A percentile compares a stretch with the other conserved stretches of the same genome.
Evolutionary conservation across 2,113 vertebrate species (phyloP).

Genomic region (Puntigrus tetrazona): DNA sequence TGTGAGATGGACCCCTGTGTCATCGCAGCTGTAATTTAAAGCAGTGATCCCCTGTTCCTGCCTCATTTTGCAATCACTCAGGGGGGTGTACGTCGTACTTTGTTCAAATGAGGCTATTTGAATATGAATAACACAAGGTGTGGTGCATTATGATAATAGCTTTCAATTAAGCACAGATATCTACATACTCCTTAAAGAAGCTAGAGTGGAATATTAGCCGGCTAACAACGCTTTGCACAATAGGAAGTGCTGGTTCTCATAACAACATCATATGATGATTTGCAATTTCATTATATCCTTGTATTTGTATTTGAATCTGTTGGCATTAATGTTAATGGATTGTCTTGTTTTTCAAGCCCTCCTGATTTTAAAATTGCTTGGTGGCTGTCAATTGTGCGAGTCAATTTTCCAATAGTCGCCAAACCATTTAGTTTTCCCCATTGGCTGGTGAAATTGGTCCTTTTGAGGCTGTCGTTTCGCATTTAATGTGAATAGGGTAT

Average conservation of each 20-base stretch:
- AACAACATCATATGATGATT: slow-evolving; percentile 40
- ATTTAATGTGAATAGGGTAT: slow-evolving; percentile 47
- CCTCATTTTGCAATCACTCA: slow-evolving; percentile 70
- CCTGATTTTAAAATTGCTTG: slow-evolving; percentile 67
- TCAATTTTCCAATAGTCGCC: slow-evolving; percentile 66
- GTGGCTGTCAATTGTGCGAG: slow-evolving; percentile 65
- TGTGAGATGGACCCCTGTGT: slow-evolving; percentile 60
- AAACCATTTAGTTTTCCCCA: slow-evolving; percentile 63
- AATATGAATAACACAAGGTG: slow-evolving; percentile 73
- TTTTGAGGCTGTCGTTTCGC: slow-evolving; percentile 57
- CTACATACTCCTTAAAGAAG: slow-evolving; percentile 62
- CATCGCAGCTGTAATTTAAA: slow-evolving; percentile 65
- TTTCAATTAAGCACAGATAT: slow-evolving; percentile 70
- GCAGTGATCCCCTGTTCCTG: slow-evolving; percentile 62
- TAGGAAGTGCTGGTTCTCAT: slow-evolving; percentile 42
- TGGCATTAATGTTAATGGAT: slow-evolving; percentile 69
- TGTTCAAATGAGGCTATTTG: slow-evolving; percentile 68
- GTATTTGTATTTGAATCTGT: slow-evolving; percentile 51
- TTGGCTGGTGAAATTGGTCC: slow-evolving; percentile 54
- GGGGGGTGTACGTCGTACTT: slow-evolving; percentile 66
- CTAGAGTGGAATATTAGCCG: slow-evolving; percentile 55
- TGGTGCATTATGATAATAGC: slow-evolving; percentile 72
- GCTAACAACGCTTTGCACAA: slow-evolving; percentile 54
- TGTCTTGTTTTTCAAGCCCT: slow-evolving; percentile 52
- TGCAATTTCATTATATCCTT: slow-evolving; percentile 41